Percentiles rank a stretch among this genome's conserved stretches.
phyloP scores from a whole-genome alignment of 2,113 vertebrate species.

The Athene cunicularia region DNA sequence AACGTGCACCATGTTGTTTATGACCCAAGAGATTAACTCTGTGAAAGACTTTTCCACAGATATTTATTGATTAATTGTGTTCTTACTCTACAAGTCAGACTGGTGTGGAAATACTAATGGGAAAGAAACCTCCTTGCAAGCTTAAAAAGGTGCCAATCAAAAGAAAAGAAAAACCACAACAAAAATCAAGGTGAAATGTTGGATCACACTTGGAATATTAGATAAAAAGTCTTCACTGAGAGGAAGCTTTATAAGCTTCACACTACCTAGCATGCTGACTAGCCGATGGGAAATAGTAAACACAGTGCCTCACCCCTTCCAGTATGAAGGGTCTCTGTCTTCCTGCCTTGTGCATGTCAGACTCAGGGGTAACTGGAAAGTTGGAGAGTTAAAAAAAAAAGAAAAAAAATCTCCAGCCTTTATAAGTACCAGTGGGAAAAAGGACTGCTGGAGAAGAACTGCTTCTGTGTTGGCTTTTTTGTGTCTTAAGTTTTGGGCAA shows the following conservation, averaged over 20 bases:
- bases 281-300: not conserved
- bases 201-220: not conserved
- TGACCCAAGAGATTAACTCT: not conserved
- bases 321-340: not conserved
- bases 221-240: not conserved
- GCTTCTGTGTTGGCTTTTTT: not conserved
- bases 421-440: not conserved
- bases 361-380: not conserved
- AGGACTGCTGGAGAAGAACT: not conserved
- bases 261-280: not conserved
- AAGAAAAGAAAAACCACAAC: not conserved
- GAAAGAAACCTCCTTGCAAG: not conserved
- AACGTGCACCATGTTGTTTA: not conserved
- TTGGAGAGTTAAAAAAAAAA: not conserved
- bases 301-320: not conserved
- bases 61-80: not conserved
- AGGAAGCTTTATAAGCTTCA: not conserved
- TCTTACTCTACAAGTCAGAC: not conserved
- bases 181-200: not conserved
- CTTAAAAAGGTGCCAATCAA: not conserved
- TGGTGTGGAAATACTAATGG: not conserved
- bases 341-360: not conserved
- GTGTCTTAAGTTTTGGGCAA: not conserved
- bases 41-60: not conserved
- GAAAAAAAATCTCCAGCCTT: not conserved